Evolutionary conservation across 2,113 vertebrate species (phyloP).

Genomic region (Ellobius talpinus): DNA sequence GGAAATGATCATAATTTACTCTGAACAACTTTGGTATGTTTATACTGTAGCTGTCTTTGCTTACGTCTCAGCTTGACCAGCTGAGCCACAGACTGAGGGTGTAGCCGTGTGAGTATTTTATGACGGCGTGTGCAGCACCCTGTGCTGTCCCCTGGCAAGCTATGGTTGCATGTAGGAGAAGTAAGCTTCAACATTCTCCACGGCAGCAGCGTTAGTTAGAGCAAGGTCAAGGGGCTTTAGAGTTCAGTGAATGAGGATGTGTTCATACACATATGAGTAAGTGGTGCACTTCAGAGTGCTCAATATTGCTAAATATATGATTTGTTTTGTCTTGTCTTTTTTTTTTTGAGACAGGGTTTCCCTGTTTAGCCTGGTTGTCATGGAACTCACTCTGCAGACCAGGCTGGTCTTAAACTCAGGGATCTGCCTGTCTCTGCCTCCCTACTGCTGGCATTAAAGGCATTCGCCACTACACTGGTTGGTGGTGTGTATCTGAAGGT

Average conservation of each 20-base stretch:
- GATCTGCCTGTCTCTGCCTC: not conserved
- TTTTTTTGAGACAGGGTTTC: not conserved
- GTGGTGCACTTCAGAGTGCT: not conserved
- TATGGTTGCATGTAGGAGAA: slow-evolving; percentile 31
- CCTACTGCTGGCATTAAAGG: not conserved
- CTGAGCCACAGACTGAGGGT: slow-evolving; percentile 8
- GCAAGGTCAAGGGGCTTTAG: not conserved
- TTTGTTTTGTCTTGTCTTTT: not conserved
- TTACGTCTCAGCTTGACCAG: not conserved
- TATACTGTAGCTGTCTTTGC: slow-evolving; percentile 47
- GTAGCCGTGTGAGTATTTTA: not conserved
- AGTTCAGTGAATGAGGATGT: not conserved
- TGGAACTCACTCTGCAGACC: not conserved
- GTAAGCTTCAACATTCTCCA: slow-evolving; percentile 31
- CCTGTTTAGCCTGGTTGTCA: not conserved
- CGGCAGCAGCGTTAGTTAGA: not conserved
- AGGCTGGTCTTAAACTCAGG: not conserved
- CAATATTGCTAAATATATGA: not conserved
- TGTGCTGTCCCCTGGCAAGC: not conserved
- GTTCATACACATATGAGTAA: not conserved
- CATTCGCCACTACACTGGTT: not conserved
- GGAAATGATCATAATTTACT: not conserved
- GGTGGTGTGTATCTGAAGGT: not conserved
- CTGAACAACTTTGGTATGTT: slow-evolving; percentile 15
- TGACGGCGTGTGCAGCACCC: not conserved